Evolutionary conservation across 1,140 invertebrate species (phyloP).

Genomic region (Chironomus tepperi): DNA sequence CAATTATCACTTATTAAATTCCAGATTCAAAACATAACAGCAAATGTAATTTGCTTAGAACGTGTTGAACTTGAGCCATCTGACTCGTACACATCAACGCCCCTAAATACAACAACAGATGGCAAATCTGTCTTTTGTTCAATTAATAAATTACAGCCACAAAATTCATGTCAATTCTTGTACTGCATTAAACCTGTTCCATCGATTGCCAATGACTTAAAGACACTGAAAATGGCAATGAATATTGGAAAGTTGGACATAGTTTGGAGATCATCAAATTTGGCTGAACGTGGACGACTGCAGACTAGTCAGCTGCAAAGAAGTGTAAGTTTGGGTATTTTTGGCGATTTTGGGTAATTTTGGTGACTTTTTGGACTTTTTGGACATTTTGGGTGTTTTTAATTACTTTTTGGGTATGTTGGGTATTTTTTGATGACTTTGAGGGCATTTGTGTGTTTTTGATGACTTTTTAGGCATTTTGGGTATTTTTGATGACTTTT

Average conservation of each 20-base stretch:
- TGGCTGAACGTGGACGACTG: conserved; percentile 88
- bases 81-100: conserved; percentile 69
- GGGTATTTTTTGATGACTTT: not conserved
- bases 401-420: conserved; percentile 22
- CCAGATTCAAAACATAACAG: conserved; percentile 73
- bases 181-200: conserved; percentile 77
- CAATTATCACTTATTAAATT: conserved; percentile 25
- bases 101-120: conserved; percentile 52
- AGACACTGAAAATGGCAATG: conserved; percentile 68
- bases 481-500: not conserved
- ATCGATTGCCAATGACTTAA: conserved; percentile 61
- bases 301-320: conserved; percentile 92
- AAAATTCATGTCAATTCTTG: conserved; percentile 81
- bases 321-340: conserved; percentile 52
- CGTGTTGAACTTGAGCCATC: conserved; percentile 88
- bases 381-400: not conserved
- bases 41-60: conserved; percentile 81
- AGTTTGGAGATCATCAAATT: conserved; percentile 87
- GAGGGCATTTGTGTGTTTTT: not conserved
- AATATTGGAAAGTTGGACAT: conserved; percentile 96
- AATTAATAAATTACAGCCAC: conserved; percentile 70
- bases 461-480: no score
- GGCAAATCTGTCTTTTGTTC: conserved; percentile 72
- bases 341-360: no score
- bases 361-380: not conserved